Base-by-base conservation (phyloP, 1,140 invertebrate genomes). In the Listronotus oregonensis region DNA sequence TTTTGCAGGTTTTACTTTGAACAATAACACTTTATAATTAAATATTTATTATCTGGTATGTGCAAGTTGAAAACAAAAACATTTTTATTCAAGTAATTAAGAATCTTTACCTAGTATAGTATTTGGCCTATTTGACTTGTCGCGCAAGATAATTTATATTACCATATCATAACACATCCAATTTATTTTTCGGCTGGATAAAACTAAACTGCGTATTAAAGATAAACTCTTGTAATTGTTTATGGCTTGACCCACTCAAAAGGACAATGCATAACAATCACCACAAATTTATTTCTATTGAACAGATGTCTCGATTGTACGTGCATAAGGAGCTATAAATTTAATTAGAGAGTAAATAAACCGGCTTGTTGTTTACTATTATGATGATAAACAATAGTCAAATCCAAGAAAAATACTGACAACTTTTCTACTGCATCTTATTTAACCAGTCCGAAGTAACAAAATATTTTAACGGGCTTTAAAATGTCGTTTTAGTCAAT, bases 181-280 rank as follows among this genome's bases (percentile, higher is more conserved):
- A 59, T 49, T 59, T 59, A 37, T 59, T 59, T 54, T 59, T 59
- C 56, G 56, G 56, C 31, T 46, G 43, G 44, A 31, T 49, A 32
- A 59, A 59, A 59, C 47, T 47, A 59, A 59, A 47, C 56, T 42
- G 56, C 56, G n/a, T 59, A 40, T 59, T 31, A 59, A 50, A 59
- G 56, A 59, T 59, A 59, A 59, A 59, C 56, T 59, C 44, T 59
- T n/a, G 15, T 59, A 49, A 59, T 59, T 59, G 56, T 59, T 59
- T 59, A 59, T 59, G 43, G 15, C 27, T 59, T 59, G 56, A 59
- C 44, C 56, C 56, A 59, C 43, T 59, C 43, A 40, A 21, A 27
- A 42, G 56, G 56, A 59, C 56, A 59, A 59, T 59, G 56, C 56
- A 59, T 49, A 59, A 59, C 56, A 59, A 59, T 59, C 27, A 37